phyloP scores from a whole-genome alignment of 2,797 vertebrate genomes.

The Yasuhikotakia modesta region DNA sequence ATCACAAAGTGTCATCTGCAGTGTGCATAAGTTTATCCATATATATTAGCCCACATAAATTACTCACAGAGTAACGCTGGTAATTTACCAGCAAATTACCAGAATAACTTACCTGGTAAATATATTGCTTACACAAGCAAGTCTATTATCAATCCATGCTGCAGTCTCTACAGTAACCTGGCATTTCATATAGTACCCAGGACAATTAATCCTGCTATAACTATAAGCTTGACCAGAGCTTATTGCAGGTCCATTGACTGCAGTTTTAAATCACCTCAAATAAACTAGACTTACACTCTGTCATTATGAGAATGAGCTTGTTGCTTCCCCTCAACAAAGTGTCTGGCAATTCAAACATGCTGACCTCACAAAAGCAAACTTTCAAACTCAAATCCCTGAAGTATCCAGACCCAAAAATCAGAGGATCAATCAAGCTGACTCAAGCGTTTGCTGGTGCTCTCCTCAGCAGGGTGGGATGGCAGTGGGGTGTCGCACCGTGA shows the following conservation, averaged over 20 bases:
- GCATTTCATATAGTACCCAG: conserved; percentile 33
- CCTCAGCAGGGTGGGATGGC: conserved; percentile 59
- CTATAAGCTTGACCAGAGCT: conserved; percentile 43
- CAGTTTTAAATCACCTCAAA: conserved; percentile 55
- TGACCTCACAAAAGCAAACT: conserved; percentile 80
- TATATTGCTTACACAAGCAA: no score
- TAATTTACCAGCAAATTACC: no score
- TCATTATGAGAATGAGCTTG: conserved; percentile 60
- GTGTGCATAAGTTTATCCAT: no score
- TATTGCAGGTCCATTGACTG: conserved; percentile 46
- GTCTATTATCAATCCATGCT: conserved; percentile 9
- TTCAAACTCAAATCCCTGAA: conserved; percentile 76
- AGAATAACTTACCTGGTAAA: no score
- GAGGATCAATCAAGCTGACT: conserved; percentile 80
- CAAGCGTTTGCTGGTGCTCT: conserved; percentile 69
- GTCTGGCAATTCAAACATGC: conserved; percentile 64
- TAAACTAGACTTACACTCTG: conserved; percentile 60
- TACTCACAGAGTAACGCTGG: no score
- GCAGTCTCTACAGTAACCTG: conserved; percentile 33
- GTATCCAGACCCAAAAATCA: conserved; percentile 69
- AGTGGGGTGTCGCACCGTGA: conserved; percentile 74
- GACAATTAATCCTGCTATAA: conserved; percentile 48
- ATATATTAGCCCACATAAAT: no score
- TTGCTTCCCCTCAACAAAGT: conserved; percentile 65
- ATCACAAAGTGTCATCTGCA: no score